Evolutionary conservation across 2,888 invertebrate genomes (phyloP).

Genomic region (Ceraclea dissimilis): DNA sequence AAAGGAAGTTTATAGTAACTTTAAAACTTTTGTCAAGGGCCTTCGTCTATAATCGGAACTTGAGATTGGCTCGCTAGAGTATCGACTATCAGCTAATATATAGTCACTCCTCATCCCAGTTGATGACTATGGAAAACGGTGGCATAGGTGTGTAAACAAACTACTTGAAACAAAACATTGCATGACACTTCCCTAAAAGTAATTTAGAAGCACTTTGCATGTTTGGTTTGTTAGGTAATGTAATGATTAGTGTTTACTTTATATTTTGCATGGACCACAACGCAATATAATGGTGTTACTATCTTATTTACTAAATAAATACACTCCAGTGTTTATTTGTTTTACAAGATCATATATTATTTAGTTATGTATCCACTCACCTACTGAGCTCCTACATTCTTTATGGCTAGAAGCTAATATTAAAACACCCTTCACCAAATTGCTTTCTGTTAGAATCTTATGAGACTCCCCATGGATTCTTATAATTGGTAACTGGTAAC

Average conservation of each 20-base stretch:
- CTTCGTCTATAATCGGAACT: conserved; percentile 22
- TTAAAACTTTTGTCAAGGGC: conserved; percentile 24
- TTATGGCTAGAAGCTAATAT: too few relatives aligned
- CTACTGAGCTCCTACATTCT: too few relatives aligned
- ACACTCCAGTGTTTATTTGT: too few relatives aligned
- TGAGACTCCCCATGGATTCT: too few relatives aligned
- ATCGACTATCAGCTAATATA: too few relatives aligned
- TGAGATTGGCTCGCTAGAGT: conserved; percentile 11
- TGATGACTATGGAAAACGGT: conserved; percentile 24
- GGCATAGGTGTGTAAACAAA: conserved; percentile 24
- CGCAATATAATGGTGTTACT: too few relatives aligned
- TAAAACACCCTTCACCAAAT: too few relatives aligned
- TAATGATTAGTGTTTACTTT: not conserved
- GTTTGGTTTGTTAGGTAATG: conserved; percentile 1
- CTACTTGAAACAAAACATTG: conserved; percentile 21
- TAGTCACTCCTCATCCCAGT: conserved; percentile 8
- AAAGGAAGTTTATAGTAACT: conserved; percentile 16
- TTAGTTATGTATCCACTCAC: too few relatives aligned
- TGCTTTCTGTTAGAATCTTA: too few relatives aligned
- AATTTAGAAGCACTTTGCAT: conserved; percentile 8
- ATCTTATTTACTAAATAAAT: too few relatives aligned
- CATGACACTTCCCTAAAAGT: conserved; percentile 17
- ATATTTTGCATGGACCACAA: not conserved
- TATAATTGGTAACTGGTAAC: too few relatives aligned
- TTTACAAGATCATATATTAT: too few relatives aligned